These are phyloP conservation scores for Lophius piscatorius DNA, from an alignment of 2,113 vertebrate genomes.

Conservation along the genomic window DNA sequence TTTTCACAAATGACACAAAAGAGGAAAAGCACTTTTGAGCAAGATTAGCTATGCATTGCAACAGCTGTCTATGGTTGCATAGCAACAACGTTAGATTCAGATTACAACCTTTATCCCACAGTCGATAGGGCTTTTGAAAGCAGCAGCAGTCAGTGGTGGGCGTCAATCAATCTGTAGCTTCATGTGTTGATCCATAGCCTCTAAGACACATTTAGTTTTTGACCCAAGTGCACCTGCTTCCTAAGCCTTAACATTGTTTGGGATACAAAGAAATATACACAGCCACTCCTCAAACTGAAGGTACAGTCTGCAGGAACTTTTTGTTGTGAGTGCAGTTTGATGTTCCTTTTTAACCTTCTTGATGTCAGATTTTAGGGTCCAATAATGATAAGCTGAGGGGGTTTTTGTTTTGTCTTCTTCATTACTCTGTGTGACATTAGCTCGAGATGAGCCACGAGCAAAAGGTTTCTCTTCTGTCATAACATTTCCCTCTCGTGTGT, in stretches of 20 bases:
- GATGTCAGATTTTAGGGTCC: constrained; percentile 57
- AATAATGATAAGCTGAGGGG: constrained; percentile 53
- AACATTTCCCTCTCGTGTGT: constrained; percentile 51
- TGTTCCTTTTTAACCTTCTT: constrained; percentile 28
- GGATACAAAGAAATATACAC: constrained; percentile 47
- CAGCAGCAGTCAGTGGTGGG: constrained; percentile 17
- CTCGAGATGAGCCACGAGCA: constrained; percentile 55
- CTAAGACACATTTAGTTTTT: constrained; percentile 36
- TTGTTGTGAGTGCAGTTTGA: constrained; percentile 19
- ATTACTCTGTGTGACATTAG: constrained; percentile 66
- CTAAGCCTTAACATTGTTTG: constrained; percentile 28
- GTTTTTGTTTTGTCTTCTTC: constrained; percentile 68
- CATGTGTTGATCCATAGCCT: constrained; percentile 40
- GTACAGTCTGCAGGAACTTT: constrained; percentile 36
- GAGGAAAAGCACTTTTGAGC: constrained; percentile 25
- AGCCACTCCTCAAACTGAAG: constrained; percentile 36
- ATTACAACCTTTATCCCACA: constrained; percentile 40
- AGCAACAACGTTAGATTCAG: constrained; percentile 52
- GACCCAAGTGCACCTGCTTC: constrained; percentile 17
- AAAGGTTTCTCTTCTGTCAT: constrained; percentile 48
- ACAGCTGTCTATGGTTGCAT: constrained; percentile 51
- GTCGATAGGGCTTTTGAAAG: constrained; percentile 33
- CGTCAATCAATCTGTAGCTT: constrained; percentile 36
- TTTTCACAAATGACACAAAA: constrained; percentile 29
- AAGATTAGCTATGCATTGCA: constrained; percentile 37